These are phyloP conservation scores for Tetragnatha versicolor DNA, from an alignment of 1,140 invertebrate species.

Conservation along the genomic window DNA sequence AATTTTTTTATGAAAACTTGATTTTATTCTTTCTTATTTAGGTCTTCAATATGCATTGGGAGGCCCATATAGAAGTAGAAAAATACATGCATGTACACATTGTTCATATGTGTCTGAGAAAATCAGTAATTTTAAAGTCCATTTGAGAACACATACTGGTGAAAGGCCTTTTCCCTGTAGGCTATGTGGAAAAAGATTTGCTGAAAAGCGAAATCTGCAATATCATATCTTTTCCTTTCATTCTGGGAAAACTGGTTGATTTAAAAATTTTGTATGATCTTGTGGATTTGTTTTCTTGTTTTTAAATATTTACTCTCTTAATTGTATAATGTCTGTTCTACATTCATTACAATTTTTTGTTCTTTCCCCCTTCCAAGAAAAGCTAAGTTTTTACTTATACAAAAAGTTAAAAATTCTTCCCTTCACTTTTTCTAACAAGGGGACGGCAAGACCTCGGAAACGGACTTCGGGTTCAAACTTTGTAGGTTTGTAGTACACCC, in stretches of 20 bases:
- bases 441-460: too few species aligned
- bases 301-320: neutral
- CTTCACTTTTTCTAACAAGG: too few species aligned
- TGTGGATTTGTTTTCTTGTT: neutral
- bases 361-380: neutral
- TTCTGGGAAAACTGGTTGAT: neutral
- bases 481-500: too few species aligned
- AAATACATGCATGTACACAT: neutral
- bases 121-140: conserved; percentile 64
- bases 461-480: too few species aligned
- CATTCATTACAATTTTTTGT: neutral
- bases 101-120: conserved; percentile 14
- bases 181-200: conserved; percentile 62
- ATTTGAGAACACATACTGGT: conserved; percentile 64
- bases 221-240: conserved; percentile 21
- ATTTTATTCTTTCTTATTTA: neutral
- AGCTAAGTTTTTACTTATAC: neutral
- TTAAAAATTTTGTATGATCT: conserved; percentile 3
- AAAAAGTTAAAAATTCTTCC: neutral
- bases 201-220: conserved; percentile 15
- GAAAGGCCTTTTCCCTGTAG: conserved; percentile 65
- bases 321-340: neutral
- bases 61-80: neutral
- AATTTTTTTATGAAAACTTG: neutral
- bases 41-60: neutral